These are phyloP conservation scores for Adelges cooleyi DNA, from an alignment of 1,140 invertebrate species.

Conservation along the genomic window DNA sequence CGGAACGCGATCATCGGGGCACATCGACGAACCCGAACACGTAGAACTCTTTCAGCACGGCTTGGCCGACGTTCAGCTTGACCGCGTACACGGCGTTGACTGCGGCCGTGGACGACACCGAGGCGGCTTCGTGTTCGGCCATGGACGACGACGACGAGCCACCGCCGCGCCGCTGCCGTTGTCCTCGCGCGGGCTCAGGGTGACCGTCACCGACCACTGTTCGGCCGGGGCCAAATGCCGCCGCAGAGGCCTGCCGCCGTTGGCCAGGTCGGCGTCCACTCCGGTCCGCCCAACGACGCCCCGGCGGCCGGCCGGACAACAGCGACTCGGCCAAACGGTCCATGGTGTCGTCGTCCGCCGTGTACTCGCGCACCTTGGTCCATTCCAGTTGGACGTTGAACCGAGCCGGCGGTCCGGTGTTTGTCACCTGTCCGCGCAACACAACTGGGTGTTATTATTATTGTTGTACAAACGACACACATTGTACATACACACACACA, in stretches of 20 bases:
- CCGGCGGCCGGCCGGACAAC: no score
- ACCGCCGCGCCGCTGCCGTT: neutral
- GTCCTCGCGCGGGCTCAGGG: neutral
- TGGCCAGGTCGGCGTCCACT: neutral
- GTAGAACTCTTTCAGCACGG: neutral
- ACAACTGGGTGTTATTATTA: no score
- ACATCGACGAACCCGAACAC: neutral
- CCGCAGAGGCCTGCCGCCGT: neutral
- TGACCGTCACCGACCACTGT: neutral
- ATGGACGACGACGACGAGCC: neutral
- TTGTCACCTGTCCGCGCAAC: neutral
- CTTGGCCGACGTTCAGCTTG: neutral
- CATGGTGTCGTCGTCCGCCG: neutral
- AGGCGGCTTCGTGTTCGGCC: neutral
- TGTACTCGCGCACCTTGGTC: neutral
- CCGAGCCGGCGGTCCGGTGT: neutral
- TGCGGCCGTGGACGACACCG: neutral
- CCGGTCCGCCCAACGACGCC: neutral
- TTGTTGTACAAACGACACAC: no score
- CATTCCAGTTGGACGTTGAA: conserved; percentile 8
- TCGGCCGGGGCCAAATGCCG: neutral
- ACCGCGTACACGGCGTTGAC: neutral
- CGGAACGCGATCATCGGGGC: no score
- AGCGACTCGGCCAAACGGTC: no score
- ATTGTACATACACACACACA: no score